Conservation (phyloP, 2,797 vertebrate genomes). For the Epinephelus awoara region DNA sequence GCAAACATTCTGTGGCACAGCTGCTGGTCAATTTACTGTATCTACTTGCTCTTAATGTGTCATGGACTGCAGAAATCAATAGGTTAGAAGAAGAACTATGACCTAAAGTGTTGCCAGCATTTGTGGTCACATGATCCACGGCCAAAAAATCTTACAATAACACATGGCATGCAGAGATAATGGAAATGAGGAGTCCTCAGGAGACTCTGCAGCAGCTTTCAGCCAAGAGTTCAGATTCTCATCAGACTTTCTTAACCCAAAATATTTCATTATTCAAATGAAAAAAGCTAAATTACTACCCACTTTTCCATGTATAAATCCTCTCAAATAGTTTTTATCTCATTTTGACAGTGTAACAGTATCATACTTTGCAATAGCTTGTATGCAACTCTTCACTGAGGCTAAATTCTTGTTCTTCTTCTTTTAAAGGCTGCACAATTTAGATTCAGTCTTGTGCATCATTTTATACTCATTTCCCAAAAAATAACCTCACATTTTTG, state of each 20-base stretch:
- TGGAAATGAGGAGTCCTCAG: not conserved
- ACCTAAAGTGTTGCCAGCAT: not conserved
- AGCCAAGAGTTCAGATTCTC: not conserved
- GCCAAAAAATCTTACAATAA: not conserved
- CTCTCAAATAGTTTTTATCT: too few species aligned
- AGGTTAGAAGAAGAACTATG: not conserved
- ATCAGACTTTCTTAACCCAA: not conserved
- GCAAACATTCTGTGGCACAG: not conserved
- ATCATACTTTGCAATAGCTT: not conserved
- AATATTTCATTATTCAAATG: conserved; percentile 1
- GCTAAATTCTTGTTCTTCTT: too few species aligned
- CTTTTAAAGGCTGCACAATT: not conserved
- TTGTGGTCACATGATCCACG: not conserved
- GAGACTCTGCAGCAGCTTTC: not conserved
- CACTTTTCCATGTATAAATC: too few species aligned
- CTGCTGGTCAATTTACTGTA: not conserved
- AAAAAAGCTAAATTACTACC: not conserved
- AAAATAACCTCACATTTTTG: not conserved
- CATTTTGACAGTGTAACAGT: too few species aligned
- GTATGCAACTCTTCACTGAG: not conserved
- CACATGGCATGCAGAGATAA: not conserved
- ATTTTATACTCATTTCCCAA: not conserved
- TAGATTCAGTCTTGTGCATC: not conserved
- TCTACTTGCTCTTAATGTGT: not conserved
- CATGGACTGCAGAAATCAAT: conserved; percentile 6